Percentiles rank a stretch among this genome's conserved stretches.
Evolutionary conservation across 30 jellyfish, hydroid and myxozoan genomes (phyloP).

Genomic region (Sanderia malayensis): DNA sequence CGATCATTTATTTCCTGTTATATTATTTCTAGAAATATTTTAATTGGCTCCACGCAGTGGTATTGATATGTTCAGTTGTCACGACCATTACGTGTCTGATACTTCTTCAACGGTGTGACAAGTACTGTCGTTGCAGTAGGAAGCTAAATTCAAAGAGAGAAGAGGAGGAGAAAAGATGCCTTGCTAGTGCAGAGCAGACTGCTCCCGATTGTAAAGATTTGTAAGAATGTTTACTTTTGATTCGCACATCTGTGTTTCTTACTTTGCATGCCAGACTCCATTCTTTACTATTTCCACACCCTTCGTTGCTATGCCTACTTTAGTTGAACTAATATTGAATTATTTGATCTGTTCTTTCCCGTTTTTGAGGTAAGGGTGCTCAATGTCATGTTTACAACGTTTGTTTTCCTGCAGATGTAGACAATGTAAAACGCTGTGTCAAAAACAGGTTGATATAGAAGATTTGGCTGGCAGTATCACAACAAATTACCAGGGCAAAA

Average conservation of each 20-base stretch:
- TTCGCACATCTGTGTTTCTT: too few relatives aligned
- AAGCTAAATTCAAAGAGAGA: neutral
- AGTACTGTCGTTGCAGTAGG: constrained; percentile 57
- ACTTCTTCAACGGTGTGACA: constrained; percentile 48
- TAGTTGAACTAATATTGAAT: too few relatives aligned
- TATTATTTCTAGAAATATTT: constrained; percentile 31
- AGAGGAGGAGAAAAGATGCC: neutral
- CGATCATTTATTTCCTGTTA: too few relatives aligned
- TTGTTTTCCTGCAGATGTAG: constrained; percentile 27
- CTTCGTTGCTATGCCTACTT: too few relatives aligned
- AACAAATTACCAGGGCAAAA: too few relatives aligned
- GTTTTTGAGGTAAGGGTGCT: too few relatives aligned
- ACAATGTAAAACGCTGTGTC: constrained; percentile 31
- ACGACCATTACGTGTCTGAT: constrained; percentile 40
- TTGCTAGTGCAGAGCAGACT: neutral
- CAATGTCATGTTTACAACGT: too few relatives aligned
- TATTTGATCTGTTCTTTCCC: too few relatives aligned
- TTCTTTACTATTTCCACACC: too few relatives aligned
- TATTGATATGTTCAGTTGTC: constrained; percentile 14
- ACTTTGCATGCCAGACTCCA: too few relatives aligned
- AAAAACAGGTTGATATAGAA: constrained; percentile 25
- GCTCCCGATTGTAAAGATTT: neutral
- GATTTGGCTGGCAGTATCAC: too few relatives aligned
- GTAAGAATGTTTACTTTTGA: neutral
- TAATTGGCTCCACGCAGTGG: constrained; percentile 30